Base-by-base conservation (phyloP, 1,140 invertebrate species). In the Drosophila ironensis region DNA sequence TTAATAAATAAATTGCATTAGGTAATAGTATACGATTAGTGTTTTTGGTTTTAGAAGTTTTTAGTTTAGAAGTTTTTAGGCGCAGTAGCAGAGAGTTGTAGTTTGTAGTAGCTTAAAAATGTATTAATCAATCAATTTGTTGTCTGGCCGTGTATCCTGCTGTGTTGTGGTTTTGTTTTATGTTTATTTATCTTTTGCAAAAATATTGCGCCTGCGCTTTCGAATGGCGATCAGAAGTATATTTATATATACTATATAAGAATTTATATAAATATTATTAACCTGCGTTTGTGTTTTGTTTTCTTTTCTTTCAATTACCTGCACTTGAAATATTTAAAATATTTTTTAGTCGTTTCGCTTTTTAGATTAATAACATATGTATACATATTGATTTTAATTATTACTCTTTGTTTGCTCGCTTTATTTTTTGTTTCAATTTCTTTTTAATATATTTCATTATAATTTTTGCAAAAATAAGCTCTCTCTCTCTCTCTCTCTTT, bases 1-100 rank as follows among this genome's bases (percentile, higher is more conserved):
- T 69, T 69, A 69, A 69, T 69, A 69, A 69, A 69, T 68, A 69
- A 69, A 69, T 69, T 69, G 66, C 66, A 38, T 69, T 69, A 69
- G 51, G 44, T n/a, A n/a, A n/a, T 69, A 69, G 66, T 69, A 69
- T 69, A 69, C 52, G 64, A 69, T 69, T 69, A 69, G 64, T 69
- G 63, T 57, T 69, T 57, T 69, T 69, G 35, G 28, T 69, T 57
- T 67, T 54, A 67, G 63, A 69, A 69, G 44, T n/a, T 33, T 27
- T 57, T 69, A 69, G 64, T 69, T 69, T n/a, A n/a, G n/a, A n/a
- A 69, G 66, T n/a, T n/a, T n/a, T n/a, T n/a, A 69, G 66, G 64
- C 66, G 66, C 66, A 69, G 56, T 69, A 69, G 64, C 64, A 69
- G 64, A 69, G 28, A 69, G 66, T 69, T 69, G 33, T 45, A 25